Conservation (phyloP, 2,113 vertebrate species). For the Axis porcinus region DNA sequence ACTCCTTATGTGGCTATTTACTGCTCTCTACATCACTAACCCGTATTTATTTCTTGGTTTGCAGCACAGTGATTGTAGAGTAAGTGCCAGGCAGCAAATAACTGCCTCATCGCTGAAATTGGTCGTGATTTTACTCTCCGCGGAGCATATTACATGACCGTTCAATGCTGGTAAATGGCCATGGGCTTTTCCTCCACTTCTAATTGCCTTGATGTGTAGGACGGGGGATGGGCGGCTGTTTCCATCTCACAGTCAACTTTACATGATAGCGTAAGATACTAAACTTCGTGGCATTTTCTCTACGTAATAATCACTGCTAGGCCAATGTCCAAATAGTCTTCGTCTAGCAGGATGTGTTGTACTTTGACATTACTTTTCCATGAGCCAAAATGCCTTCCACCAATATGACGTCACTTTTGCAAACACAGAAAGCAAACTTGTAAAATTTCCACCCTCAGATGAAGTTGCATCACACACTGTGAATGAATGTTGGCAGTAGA, state of each 20-base stretch:
- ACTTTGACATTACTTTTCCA: not conserved
- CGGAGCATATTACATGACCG: not conserved
- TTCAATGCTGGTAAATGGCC: not conserved
- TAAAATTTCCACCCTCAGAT: not conserved
- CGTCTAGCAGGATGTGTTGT: not conserved
- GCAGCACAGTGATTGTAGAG: conserved; percentile 41
- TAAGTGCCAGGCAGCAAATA: conserved; percentile 42
- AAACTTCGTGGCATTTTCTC: not conserved
- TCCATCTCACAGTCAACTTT: not conserved
- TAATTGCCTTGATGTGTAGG: not conserved
- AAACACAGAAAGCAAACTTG: not conserved
- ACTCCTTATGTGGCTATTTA: conserved; percentile 19
- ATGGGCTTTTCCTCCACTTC: not conserved
- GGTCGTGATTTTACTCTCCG: conserved; percentile 12
- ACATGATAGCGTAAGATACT: not conserved
- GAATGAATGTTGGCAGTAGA: not conserved
- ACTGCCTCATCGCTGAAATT: conserved; percentile 4
- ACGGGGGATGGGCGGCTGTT: not conserved
- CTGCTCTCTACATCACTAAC: conserved; percentile 43
- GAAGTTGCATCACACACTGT: not conserved
- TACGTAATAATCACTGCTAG: not conserved
- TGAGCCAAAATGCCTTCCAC: not conserved
- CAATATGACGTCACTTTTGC: not conserved
- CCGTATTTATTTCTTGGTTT: conserved; percentile 63
- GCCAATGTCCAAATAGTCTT: not conserved